Evolutionary conservation across 2,797 vertebrate genomes (phyloP), one percentile per base, ranked within the genome.

Genomic region (Octomys mimax): DNA sequence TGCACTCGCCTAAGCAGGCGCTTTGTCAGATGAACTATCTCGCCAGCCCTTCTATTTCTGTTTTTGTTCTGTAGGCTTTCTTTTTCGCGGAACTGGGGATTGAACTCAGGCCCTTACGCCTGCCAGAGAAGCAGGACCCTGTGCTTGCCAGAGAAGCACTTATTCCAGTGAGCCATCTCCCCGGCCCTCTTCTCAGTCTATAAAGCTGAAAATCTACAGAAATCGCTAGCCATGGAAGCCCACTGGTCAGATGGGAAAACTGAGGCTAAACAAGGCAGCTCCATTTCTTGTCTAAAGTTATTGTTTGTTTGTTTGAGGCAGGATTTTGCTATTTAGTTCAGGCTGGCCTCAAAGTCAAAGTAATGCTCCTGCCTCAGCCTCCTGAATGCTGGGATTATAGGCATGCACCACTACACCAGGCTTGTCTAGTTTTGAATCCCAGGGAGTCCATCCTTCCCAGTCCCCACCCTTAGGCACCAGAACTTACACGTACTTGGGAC

Each of bases 401-500:
- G 39, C 46, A 22, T 28, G 39, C 26, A 5, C 39, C 24, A 26
- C 39, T 39, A 75, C 13, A 46, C 42, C 39, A 7, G 24, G 73
- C 42, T 49, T 31, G 13, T 77, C 73, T 77, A 46, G 26, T 46
- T 81, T 81, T 39, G 28, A 42, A 24, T 26, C 46, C 24, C 31
- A 24, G 68, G 39, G 24, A 5, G 21, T 31, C 36, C 26, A 21
- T 78, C 86, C 62, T 90, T 75, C 77, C 26, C 49, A 14, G 36
- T 12, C 71, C 90, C 16, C 0, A 42, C 70, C 1, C 6, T 0
- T 16, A 73, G 97, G 91, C 89, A 97, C 97, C 97, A 0, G 95
- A 66, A 39, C 84, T 68, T 9, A 98, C 97, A 0, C 71, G 59
- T n/a, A 36, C 93, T 73, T 0, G 0, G 9, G 73, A 95, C 61